phyloP scores from a whole-genome alignment of 2,113 vertebrate genomes.

The Clinocottus analis region DNA sequence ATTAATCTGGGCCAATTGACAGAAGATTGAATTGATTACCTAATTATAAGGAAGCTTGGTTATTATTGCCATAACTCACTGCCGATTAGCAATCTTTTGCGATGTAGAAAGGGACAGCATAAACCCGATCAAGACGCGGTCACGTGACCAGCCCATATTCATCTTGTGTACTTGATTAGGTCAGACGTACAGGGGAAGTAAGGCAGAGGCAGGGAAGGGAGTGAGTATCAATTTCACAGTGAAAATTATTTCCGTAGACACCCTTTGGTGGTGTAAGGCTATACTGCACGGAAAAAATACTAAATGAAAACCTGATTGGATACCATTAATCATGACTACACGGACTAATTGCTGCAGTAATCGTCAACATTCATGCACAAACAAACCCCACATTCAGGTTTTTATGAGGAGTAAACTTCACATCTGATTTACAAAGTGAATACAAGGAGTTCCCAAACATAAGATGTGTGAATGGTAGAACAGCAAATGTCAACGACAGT shows the following conservation, averaged over 20 bases:
- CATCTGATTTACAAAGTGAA: not conserved
- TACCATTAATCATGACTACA: conserved; percentile 70
- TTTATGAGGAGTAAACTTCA: conserved; percentile 6
- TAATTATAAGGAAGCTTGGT: conserved; percentile 82
- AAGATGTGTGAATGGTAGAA: not conserved
- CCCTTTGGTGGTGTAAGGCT: conserved; percentile 61
- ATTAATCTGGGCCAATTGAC: conserved; percentile 80
- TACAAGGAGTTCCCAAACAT: not conserved
- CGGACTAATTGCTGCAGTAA: conserved; percentile 22
- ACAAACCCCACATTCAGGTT: conserved; percentile 31
- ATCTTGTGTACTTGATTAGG: conserved; percentile 76
- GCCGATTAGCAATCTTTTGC: conserved; percentile 76
- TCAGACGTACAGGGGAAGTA: conserved; percentile 65
- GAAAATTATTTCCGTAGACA: conserved; percentile 75
- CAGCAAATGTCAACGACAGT: not conserved
- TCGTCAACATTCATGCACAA: conserved; percentile 31
- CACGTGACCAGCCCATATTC: conserved; percentile 71
- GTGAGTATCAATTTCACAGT: conserved; percentile 73
- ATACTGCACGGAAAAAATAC: not conserved
- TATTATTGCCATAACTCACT: conserved; percentile 87
- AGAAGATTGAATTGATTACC: conserved; percentile 84
- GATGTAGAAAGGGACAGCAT: conserved; percentile 65
- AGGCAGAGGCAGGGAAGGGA: conserved; percentile 54
- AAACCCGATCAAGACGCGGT: conserved; percentile 75
- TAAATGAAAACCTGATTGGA: conserved; percentile 58